These are phyloP conservation scores for Erinaceus europaeus DNA, from an alignment of 2,113 vertebrate species.

Conservation along the genomic window DNA sequence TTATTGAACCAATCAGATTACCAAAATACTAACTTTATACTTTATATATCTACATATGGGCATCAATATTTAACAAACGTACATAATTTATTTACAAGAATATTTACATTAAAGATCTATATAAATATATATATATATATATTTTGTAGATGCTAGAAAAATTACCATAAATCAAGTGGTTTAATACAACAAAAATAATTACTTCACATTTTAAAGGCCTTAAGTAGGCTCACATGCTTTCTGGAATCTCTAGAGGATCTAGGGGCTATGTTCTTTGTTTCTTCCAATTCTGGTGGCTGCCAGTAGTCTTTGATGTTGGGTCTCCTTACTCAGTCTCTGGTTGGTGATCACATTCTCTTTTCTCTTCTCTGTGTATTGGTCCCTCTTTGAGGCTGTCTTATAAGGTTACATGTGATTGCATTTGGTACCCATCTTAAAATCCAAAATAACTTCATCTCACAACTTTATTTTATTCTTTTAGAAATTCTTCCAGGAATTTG, in stretches of 20 bases:
- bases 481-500: not conserved
- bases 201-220: not conserved
- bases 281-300: fast-evolving
- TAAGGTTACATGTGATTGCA: not conserved
- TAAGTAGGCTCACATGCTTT: fast-evolving
- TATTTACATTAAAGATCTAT: not conserved
- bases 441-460: not conserved
- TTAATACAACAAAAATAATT: not conserved
- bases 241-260: not conserved
- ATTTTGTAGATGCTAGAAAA: not conserved
- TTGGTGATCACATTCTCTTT: not conserved
- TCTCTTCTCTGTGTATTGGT: not conserved
- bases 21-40: not conserved
- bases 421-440: not conserved
- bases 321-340: not conserved
- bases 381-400: not conserved
- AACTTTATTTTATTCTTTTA: not conserved
- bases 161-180: not conserved
- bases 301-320: not conserved
- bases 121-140: too few relatives aligned
- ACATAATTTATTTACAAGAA: not conserved
- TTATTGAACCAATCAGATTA: not conserved
- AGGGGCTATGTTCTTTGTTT: not conserved
- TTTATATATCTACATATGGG: too few relatives aligned
- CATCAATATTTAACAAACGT: too few relatives aligned